Evolutionary conservation across 2,888 invertebrate genomes (phyloP).

Genomic region (Tetheella fluctuosa): DNA sequence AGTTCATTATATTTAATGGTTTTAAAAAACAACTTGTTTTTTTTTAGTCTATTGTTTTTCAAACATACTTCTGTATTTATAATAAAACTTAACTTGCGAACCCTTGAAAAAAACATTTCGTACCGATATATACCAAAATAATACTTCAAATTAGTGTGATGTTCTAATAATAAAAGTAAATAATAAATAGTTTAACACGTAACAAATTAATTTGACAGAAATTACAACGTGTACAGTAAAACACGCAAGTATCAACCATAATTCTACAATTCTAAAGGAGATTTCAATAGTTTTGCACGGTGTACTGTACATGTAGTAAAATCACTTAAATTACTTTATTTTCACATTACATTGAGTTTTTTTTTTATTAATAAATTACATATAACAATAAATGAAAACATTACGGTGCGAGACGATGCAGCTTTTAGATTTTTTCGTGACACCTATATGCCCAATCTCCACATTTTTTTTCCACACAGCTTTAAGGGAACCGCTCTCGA

Average conservation of each 20-base stretch:
- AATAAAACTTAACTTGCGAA: neutral
- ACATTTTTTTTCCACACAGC: neutral
- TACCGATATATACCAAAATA: neutral
- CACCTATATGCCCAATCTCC: neutral
- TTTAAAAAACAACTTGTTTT: too few species aligned
- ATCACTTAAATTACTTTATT: conserved; percentile 7
- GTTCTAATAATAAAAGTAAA: neutral
- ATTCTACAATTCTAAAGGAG: neutral
- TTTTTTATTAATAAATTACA: neutral
- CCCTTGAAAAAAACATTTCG: neutral
- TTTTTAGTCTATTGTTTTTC: too few species aligned
- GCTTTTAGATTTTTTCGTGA: neutral
- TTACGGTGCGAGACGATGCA: neutral
- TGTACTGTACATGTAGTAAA: neutral
- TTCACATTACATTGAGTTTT: neutral
- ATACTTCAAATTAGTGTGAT: neutral
- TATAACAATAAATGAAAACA: conserved; percentile 5
- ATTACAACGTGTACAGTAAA: neutral
- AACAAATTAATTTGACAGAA: neutral
- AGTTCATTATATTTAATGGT: too few species aligned
- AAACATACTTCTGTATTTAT: neutral
- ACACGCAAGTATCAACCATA: neutral
- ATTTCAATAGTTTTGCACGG: neutral
- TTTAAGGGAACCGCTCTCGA: too few species aligned
- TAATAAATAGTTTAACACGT: conserved; percentile 1